Evolutionary conservation across 2,888 invertebrate species (phyloP).

Genomic region (Eupithecia subfuscata): DNA sequence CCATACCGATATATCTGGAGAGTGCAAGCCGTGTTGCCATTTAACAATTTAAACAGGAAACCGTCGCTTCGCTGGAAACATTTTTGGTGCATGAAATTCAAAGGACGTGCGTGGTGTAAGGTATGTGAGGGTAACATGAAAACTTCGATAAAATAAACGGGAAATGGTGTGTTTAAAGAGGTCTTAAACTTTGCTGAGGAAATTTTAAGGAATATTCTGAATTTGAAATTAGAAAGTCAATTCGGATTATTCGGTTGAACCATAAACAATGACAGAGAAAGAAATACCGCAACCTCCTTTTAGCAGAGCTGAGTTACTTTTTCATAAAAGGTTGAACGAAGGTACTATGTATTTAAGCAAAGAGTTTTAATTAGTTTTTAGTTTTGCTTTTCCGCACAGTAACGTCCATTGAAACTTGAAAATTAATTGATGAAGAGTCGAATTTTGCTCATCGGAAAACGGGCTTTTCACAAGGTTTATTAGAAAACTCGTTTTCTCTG

Average conservation of each 20-base stretch:
- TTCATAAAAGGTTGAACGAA: neutral
- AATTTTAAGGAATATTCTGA: neutral
- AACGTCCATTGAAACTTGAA: neutral
- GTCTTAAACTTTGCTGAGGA: neutral
- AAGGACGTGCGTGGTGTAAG: constrained; percentile 33
- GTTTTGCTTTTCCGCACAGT: neutral
- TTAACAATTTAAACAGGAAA: constrained; percentile 75
- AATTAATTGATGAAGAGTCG: neutral
- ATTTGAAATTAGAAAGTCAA: neutral
- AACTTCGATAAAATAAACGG: constrained; percentile 31
- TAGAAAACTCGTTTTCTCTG: neutral
- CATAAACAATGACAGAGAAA: neutral
- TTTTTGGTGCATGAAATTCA: constrained; percentile 74
- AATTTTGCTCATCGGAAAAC: neutral
- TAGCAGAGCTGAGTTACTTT: neutral
- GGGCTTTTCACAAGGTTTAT: neutral
- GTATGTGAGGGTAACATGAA: constrained; percentile 10
- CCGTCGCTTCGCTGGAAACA: constrained; percentile 58
- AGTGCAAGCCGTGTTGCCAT: constrained; percentile 48
- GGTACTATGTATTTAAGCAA: neutral
- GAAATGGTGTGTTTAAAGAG: neutral
- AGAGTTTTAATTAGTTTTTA: neutral
- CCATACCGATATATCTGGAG: constrained; percentile 39
- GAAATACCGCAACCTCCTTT: neutral
- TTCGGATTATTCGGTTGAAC: neutral